A percentile compares a stretch with the other conserved stretches of the same genome.
Conservation (phyloP, 2,888 invertebrate species). For the Spisula subtruncata region DNA sequence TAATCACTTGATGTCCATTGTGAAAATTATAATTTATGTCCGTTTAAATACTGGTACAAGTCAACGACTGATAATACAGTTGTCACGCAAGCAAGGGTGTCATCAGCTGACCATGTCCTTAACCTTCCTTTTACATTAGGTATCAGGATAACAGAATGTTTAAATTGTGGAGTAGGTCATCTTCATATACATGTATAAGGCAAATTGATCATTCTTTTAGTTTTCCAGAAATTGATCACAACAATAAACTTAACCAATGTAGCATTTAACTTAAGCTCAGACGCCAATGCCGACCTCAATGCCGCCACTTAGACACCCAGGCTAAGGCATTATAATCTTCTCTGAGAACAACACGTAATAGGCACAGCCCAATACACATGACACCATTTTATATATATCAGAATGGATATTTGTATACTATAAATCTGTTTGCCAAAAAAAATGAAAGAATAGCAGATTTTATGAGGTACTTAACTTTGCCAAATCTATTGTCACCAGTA, state of each 20-base stretch:
- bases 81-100: neutral
- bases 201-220: too few species aligned
- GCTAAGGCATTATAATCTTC: too few species aligned
- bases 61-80: neutral
- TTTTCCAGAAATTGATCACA: too few species aligned
- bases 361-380: neutral
- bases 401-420: neutral
- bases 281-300: too few species aligned
- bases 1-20: slow-evolving; percentile 10
- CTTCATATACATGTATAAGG: too few species aligned
- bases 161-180: too few species aligned
- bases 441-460: neutral
- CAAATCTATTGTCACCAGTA: neutral
- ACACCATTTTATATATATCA: neutral
- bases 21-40: slow-evolving; percentile 17
- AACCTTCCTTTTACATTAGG: too few species aligned
- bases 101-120: neutral
- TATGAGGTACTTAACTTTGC: neutral
- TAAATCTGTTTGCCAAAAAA: neutral
- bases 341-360: too few species aligned
- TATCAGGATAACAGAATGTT: too few species aligned
- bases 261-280: too few species aligned
- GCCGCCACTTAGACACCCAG: too few species aligned
- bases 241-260: too few species aligned
- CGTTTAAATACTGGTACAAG: neutral